phyloP scores from a whole-genome alignment of 2,888 invertebrate genomes.

The Mesorhabditis sp. region DNA sequence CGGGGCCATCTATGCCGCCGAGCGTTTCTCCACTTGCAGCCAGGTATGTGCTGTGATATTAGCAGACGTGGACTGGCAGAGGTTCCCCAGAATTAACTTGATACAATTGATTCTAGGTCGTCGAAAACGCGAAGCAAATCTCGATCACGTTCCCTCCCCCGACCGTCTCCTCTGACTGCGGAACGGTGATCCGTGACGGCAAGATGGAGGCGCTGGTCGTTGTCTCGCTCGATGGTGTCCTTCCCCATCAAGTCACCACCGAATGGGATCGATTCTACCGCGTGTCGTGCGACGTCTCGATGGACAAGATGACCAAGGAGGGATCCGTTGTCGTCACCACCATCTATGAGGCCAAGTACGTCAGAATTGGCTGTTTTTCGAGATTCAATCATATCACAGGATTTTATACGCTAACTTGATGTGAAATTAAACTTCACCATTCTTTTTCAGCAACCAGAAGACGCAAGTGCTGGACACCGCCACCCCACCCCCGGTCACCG shows the following conservation, averaged over 20 bases:
- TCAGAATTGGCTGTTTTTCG: neutral
- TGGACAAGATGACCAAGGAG: slow-evolving; percentile 57
- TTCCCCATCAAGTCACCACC: slow-evolving; percentile 58
- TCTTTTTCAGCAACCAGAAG: slow-evolving; percentile 30
- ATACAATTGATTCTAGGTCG: slow-evolving; percentile 33
- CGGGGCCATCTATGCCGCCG: slow-evolving; percentile 58
- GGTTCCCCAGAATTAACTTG: neutral
- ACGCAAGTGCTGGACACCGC: slow-evolving; percentile 54
- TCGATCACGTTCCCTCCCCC: slow-evolving; percentile 59
- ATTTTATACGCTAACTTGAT: neutral
- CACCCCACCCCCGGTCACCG: slow-evolving; percentile 58
- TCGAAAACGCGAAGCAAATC: slow-evolving; percentile 58
- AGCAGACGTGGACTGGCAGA: neutral
- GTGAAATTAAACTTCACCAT: neutral
- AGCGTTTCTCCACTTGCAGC: slow-evolving; percentile 57
- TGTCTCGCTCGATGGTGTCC: slow-evolving; percentile 57
- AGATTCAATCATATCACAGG: neutral
- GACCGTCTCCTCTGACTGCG: slow-evolving; percentile 56
- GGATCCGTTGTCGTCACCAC: slow-evolving; percentile 58
- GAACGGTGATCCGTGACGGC: slow-evolving; percentile 57
- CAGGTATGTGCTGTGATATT: slow-evolving; percentile 22
- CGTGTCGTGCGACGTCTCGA: slow-evolving; percentile 57
- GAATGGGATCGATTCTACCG: slow-evolving; percentile 59
- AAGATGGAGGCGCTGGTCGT: slow-evolving; percentile 58
- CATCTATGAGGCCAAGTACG: slow-evolving; percentile 55